Conservation (phyloP, 2,888 invertebrate genomes). For the Drosophila prostipennis region DNA sequence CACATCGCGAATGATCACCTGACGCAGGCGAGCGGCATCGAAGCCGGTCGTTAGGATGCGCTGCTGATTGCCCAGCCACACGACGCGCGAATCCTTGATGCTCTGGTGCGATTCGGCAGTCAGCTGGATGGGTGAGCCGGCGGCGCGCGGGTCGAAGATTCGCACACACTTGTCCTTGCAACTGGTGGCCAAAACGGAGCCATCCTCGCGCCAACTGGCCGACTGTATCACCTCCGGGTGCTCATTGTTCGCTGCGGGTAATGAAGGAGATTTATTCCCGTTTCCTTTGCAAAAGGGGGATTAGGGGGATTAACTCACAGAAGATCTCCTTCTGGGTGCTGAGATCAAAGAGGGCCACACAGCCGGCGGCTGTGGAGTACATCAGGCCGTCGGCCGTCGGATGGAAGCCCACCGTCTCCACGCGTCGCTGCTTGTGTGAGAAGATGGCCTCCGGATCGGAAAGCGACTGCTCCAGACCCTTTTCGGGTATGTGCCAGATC, state of each 20-base stretch:
- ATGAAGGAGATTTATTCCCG: neutral
- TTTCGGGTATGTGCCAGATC: constrained; percentile 94
- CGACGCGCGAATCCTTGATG: constrained; percentile 95
- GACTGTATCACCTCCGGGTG: constrained; percentile 96
- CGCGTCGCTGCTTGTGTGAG: constrained; percentile 92
- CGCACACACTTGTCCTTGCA: constrained; percentile 96
- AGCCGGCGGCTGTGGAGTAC: constrained; percentile 92
- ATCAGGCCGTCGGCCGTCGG: constrained; percentile 95
- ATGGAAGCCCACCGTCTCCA: constrained; percentile 96
- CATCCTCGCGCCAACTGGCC: constrained; percentile 95
- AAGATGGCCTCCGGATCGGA: constrained; percentile 92
- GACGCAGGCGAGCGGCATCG: constrained; percentile 93
- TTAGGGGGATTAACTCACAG: constrained; percentile 85
- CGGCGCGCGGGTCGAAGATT: constrained; percentile 92
- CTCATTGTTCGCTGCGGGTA: constrained; percentile 87
- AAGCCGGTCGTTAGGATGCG: constrained; percentile 95
- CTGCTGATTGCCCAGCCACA: constrained; percentile 95
- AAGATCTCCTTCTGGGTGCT: constrained; percentile 92
- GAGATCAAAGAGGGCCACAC: constrained; percentile 94
- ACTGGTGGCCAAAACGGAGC: constrained; percentile 90
- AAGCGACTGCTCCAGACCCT: constrained; percentile 90
- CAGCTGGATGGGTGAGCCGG: constrained; percentile 86
- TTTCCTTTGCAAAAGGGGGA: too few species aligned
- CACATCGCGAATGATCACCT: constrained; percentile 94
- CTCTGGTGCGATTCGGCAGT: constrained; percentile 93